A percentile compares a stretch with the other conserved stretches of the same genome.
Conservation (phyloP, 2,888 invertebrate genomes). For the Amorpha juglandis region DNA sequence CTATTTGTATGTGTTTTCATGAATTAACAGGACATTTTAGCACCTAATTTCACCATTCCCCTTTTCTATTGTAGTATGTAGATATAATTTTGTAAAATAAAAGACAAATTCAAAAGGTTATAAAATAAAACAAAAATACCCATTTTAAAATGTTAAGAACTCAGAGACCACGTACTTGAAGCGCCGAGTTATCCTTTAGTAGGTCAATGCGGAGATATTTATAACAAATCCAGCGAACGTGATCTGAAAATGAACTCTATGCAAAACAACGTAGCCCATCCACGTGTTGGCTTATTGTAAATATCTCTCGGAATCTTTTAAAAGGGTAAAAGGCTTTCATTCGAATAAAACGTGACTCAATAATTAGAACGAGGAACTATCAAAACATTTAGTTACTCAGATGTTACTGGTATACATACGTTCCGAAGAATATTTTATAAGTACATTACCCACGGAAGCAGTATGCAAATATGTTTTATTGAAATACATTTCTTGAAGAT, state of each 20-base stretch:
- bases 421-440: conserved; percentile 19
- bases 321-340: conserved; percentile 16
- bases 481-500: background rate
- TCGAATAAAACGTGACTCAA: conserved; percentile 22
- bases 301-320: conserved; percentile 3
- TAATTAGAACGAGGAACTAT: conserved; percentile 21
- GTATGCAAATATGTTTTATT: conserved; percentile 2
- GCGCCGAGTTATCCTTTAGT: background rate
- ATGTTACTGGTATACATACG: conserved; percentile 9
- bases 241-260: conserved; percentile 3
- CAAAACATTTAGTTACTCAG: conserved; percentile 20
- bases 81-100: no score
- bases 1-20: no score
- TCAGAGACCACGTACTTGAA: background rate
- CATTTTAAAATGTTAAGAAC: background rate
- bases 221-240: conserved; percentile 7
- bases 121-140: no score
- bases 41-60: no score
- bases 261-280: background rate
- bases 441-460: conserved; percentile 18
- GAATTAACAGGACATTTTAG: no score
- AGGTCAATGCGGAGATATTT: background rate
- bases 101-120: no score
- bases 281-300: background rate
- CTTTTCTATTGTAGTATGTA: no score